These are phyloP conservation scores for Leistus spinibarbis DNA, from an alignment of 2,888 invertebrate genomes.

Conservation along the genomic window DNA sequence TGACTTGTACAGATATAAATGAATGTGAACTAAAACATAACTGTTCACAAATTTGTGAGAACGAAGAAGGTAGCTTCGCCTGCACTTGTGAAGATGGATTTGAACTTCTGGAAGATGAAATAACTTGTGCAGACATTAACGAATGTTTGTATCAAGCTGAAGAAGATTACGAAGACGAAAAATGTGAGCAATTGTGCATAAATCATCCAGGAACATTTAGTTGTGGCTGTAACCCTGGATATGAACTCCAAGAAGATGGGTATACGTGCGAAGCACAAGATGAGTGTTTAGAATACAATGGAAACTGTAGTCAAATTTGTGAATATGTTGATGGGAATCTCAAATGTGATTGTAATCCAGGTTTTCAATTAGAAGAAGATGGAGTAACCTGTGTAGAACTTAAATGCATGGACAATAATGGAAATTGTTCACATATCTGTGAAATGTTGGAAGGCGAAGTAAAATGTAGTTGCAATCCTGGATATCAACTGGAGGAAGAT, in stretches of 20 bases:
- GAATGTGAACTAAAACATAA: slow-evolving; percentile 51
- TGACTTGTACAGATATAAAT: slow-evolving; percentile 53
- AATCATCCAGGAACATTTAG: slow-evolving; percentile 48
- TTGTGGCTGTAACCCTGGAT: slow-evolving; percentile 50
- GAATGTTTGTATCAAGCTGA: slow-evolving; percentile 56
- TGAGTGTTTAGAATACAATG: slow-evolving; percentile 59
- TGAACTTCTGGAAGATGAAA: slow-evolving; percentile 52
- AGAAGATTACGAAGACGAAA: slow-evolving; percentile 49
- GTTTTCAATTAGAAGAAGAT: slow-evolving; percentile 53
- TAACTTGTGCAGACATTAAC: slow-evolving; percentile 59
- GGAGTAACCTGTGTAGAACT: slow-evolving; percentile 48
- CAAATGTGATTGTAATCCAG: slow-evolving; percentile 58
- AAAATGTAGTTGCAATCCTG: slow-evolving; percentile 60
- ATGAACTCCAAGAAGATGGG: slow-evolving; percentile 42
- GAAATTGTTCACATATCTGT: slow-evolving; percentile 61
- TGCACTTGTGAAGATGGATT: slow-evolving; percentile 58
- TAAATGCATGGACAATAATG: slow-evolving; percentile 58
- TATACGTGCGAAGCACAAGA: slow-evolving; percentile 55
- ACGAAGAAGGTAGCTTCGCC: slow-evolving; percentile 50
- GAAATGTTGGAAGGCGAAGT: slow-evolving; percentile 58
- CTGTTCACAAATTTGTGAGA: slow-evolving; percentile 60
- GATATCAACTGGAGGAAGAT: slow-evolving; percentile 51
- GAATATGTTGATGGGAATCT: slow-evolving; percentile 58
- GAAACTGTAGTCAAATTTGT: slow-evolving; percentile 62
- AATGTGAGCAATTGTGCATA: slow-evolving; percentile 46